phyloP scores from a whole-genome alignment of 2,888 invertebrate species.

The Drymonia ruficornis region DNA sequence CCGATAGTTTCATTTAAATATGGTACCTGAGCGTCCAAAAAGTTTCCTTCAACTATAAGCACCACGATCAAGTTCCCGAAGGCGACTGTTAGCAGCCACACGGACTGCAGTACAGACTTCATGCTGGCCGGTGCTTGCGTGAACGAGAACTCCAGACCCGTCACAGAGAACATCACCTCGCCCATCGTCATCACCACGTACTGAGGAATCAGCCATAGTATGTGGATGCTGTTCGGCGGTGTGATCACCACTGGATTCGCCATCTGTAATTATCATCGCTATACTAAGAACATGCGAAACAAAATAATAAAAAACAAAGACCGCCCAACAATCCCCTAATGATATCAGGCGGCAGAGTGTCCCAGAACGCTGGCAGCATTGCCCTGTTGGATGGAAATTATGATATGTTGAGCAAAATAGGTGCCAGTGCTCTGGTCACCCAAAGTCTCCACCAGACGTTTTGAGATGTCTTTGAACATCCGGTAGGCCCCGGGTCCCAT shows the following conservation, averaged over 20 bases:
- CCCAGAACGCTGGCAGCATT: too few relatives aligned
- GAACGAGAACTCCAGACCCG: slow-evolving; percentile 97
- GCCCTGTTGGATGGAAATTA: too few relatives aligned
- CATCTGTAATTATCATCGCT: slow-evolving; percentile 40
- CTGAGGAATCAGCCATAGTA: slow-evolving; percentile 95
- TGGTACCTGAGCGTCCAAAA: slow-evolving; percentile 90
- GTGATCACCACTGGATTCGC: slow-evolving; percentile 80
- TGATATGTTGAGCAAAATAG: too few relatives aligned
- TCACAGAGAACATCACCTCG: slow-evolving; percentile 98
- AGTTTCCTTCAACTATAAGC: slow-evolving; percentile 91
- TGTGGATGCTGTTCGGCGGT: slow-evolving; percentile 90
- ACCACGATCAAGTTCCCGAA: slow-evolving; percentile 97
- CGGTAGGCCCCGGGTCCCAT: too few relatives aligned
- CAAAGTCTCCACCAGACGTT: too few relatives aligned
- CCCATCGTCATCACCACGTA: slow-evolving; percentile 96
- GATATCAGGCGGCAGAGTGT: too few relatives aligned
- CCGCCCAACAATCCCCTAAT: too few relatives aligned
- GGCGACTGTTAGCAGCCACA: slow-evolving; percentile 96
- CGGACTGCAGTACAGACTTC: slow-evolving; percentile 97
- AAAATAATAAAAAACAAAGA: too few relatives aligned
- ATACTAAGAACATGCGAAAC: too few relatives aligned
- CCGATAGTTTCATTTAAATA: too few relatives aligned
- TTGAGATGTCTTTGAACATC: too few relatives aligned
- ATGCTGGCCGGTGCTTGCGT: slow-evolving; percentile 96
- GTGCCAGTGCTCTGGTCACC: too few relatives aligned